These are phyloP conservation scores for Cydia fagiglandana DNA, from an alignment of 1,140 invertebrate genomes.

Conservation along the genomic window DNA sequence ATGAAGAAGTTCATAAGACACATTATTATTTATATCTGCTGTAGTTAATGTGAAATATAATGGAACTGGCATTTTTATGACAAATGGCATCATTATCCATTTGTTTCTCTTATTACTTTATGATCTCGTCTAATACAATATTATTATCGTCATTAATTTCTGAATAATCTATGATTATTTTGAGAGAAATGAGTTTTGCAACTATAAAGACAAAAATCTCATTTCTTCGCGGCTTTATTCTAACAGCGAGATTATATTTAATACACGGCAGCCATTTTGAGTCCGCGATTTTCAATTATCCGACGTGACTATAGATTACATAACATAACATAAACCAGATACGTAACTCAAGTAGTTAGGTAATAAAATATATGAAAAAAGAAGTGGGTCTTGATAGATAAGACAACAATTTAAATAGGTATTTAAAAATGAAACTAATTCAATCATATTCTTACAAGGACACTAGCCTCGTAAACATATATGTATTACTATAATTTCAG, in stretches of 20 bases:
- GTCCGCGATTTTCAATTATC: conserved; percentile 22
- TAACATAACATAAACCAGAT: no score
- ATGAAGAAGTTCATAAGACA: no score
- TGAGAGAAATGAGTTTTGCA: conserved; percentile 13
- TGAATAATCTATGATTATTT: conserved; percentile 11
- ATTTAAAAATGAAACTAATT: no score
- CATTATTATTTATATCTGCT: no score
- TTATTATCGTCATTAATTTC: not conserved
- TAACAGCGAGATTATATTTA: conserved; percentile 29
- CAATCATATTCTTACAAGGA: no score
- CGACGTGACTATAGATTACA: not conserved
- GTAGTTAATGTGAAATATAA: no score
- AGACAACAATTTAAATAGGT: no score
- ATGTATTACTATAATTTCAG: no score
- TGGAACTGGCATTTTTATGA: no score
- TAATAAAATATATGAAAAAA: not conserved
- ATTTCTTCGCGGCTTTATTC: conserved; percentile 9
- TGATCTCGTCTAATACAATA: not conserved
- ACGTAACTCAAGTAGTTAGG: no score
- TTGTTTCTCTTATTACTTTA: not conserved
- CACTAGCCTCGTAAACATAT: no score
- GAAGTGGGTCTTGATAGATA: no score
- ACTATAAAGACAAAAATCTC: conserved; percentile 26
- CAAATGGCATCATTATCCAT: not conserved
- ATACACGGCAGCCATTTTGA: conserved; percentile 19